Evolutionary conservation across 2,888 invertebrate species (phyloP), one percentile per base, ranked within the genome.

Genomic region (Hyposoter dolosus): DNA sequence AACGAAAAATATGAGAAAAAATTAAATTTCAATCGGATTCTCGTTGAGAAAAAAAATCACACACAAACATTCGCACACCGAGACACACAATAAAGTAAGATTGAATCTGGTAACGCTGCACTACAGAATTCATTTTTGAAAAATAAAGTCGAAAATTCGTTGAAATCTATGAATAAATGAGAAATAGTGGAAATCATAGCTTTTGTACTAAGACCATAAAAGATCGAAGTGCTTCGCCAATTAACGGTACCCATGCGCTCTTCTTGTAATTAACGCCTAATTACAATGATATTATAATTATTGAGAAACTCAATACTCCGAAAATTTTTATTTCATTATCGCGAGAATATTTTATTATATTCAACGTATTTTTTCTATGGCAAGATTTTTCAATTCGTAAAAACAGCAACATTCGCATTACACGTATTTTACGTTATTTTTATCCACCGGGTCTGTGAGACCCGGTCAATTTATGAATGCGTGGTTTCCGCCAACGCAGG

Each of bases 121-220:
- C 47, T 32, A 65, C 50, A 35, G 53, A 43, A 79, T 83, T 76
- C 43, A 83, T 82, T 65, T 15, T 68, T 19, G 19, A 53, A n/a
- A 3, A 47, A 47, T 3, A 50, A 53, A 19, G 15, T 15, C 15
- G 69, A 45, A 82, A 75, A 60, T 68, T 69, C 56, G 66, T 68
- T 60, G 35, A 50, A 60, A 74, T 86, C 72, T 74, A 72, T 80
- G 68, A 82, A 60, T 47, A 63, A 35, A 7, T 47, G 68, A 69
- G 68, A 47, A 75, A 79, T 77, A 76, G 71, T 72, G 4, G 77
- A 86, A 71, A 66, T 71, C 47, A 83, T 83, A 83, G 80, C 80
- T 86, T 86, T 86, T 83, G 68, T 86, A 86, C 86, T 77, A 65
- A 76, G 23, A 68, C 80, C 28, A 23, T 72, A 60, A 66, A 80